Evolutionary conservation across 2,888 invertebrate species (phyloP).

Genomic region (Trichogramma evanescens): DNA sequence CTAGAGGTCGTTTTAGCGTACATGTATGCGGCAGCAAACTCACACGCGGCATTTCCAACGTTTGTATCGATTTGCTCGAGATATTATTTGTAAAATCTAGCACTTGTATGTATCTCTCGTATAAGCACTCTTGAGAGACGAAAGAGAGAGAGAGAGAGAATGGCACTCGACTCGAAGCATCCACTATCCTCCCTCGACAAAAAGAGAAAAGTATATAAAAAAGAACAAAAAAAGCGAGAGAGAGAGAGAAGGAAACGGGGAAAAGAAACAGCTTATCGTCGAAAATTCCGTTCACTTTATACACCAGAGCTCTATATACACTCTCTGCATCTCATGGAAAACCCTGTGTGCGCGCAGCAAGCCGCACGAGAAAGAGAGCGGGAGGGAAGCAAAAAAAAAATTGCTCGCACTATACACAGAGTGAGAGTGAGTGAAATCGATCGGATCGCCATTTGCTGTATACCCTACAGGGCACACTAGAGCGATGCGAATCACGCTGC

Average conservation of each 20-base stretch:
- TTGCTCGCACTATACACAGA: neutral
- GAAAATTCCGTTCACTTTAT: constrained; percentile 17
- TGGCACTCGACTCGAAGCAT: too few species aligned
- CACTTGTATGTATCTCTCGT: too few species aligned
- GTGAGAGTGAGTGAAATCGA: constrained; percentile 32
- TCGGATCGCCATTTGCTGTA: constrained; percentile 42
- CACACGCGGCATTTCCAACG: too few species aligned
- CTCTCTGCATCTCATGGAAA: neutral
- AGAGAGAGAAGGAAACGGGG: neutral
- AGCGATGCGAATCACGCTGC: constrained; percentile 44
- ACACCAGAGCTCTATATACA: constrained; percentile 21
- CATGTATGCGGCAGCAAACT: too few species aligned
- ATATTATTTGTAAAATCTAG: too few species aligned
- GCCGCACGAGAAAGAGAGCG: constrained; percentile 5
- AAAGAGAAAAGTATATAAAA: neutral
- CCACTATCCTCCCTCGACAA: neutral
- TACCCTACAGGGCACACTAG: neutral
- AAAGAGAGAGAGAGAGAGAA: too few species aligned
- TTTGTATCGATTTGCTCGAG: too few species aligned
- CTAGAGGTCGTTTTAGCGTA: too few species aligned
- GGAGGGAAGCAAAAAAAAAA: neutral
- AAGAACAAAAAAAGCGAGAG: neutral
- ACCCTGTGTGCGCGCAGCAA: neutral
- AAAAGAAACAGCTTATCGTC: neutral
- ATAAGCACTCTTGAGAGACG: too few species aligned